phyloP scores from a whole-genome alignment of 2,888 invertebrate genomes.

The Meta bourneti region DNA sequence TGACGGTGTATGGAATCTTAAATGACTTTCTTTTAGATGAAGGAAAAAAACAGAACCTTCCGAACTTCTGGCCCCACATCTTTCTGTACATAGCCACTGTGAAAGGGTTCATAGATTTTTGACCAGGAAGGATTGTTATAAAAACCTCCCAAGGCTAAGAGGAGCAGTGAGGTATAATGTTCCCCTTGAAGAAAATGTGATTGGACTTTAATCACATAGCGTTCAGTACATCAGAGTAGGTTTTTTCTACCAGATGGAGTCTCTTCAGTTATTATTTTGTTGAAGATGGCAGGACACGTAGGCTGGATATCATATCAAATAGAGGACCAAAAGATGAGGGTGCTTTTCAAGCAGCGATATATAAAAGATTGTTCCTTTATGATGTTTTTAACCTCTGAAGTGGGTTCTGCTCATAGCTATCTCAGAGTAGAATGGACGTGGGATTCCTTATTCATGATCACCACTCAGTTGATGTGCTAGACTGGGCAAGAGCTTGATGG shows the following conservation, averaged over 20 bases:
- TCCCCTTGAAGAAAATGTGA: slow-evolving; percentile 65
- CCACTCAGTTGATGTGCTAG: not conserved
- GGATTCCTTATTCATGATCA: slow-evolving; percentile 39
- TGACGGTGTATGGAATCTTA: slow-evolving; percentile 25
- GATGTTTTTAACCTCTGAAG: slow-evolving; percentile 3
- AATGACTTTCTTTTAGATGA: slow-evolving; percentile 29
- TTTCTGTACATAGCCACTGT: slow-evolving; percentile 10
- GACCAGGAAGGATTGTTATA: slow-evolving; percentile 61
- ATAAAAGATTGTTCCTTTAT: slow-evolving; percentile 25
- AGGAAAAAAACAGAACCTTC: slow-evolving; percentile 31
- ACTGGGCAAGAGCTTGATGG: no score
- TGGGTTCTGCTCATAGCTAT: not conserved
- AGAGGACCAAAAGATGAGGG: slow-evolving; percentile 40
- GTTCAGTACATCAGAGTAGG: slow-evolving; percentile 14
- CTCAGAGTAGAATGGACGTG: not conserved
- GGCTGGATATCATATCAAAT: slow-evolving; percentile 54
- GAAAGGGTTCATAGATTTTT: slow-evolving; percentile 58
- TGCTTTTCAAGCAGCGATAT: slow-evolving; percentile 17
- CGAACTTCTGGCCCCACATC: not conserved
- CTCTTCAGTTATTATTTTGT: slow-evolving; percentile 45
- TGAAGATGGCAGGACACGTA: slow-evolving; percentile 44
- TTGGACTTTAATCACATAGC: slow-evolving; percentile 67
- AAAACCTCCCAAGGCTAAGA: slow-evolving; percentile 22
- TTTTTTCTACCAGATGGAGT: slow-evolving; percentile 22
- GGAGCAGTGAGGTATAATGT: slow-evolving; percentile 31